These are phyloP conservation scores for Lethrus apterus DNA, from an alignment of 1,140 invertebrate genomes.

Conservation along the genomic window DNA sequence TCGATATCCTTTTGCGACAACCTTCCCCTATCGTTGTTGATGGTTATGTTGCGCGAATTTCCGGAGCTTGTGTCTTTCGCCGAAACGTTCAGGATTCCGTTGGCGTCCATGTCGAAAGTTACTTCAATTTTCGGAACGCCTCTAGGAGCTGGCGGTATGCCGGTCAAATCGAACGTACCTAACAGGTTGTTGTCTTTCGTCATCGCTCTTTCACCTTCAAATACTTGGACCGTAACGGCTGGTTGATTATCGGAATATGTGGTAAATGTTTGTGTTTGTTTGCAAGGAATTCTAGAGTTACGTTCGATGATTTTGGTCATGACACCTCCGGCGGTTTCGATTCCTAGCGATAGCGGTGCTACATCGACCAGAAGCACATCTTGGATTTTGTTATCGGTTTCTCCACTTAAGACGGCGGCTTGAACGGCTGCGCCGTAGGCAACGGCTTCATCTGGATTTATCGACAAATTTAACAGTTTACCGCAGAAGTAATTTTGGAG, in stretches of 20 bases:
- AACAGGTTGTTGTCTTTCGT: constrained; percentile 70
- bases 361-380: constrained; percentile 71
- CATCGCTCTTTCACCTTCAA: constrained; percentile 73
- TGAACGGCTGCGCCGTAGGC: constrained; percentile 61
- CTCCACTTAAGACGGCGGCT: constrained; percentile 55
- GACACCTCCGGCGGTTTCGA: constrained; percentile 55
- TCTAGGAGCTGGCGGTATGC: constrained; percentile 47
- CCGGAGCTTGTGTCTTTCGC: constrained; percentile 49
- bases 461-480: constrained; percentile 57
- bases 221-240: constrained; percentile 62
- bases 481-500: constrained; percentile 57
- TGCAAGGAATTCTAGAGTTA: constrained; percentile 56
- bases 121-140: constrained; percentile 61
- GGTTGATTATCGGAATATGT: constrained; percentile 65
- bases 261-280: constrained; percentile 55
- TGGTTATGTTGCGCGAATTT: constrained; percentile 59
- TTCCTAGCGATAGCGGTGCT: constrained; percentile 56
- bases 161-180: constrained; percentile 65
- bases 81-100: constrained; percentile 62
- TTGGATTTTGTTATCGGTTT: constrained; percentile 48
- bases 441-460: constrained; percentile 61
- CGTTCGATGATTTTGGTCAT: constrained; percentile 58
- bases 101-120: constrained; percentile 61
- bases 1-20: constrained; percentile 40
- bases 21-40: constrained; percentile 44